Conservation (phyloP, 37 sponge, comb jelly and placozoan species). For the Eunapius fragilis region DNA sequence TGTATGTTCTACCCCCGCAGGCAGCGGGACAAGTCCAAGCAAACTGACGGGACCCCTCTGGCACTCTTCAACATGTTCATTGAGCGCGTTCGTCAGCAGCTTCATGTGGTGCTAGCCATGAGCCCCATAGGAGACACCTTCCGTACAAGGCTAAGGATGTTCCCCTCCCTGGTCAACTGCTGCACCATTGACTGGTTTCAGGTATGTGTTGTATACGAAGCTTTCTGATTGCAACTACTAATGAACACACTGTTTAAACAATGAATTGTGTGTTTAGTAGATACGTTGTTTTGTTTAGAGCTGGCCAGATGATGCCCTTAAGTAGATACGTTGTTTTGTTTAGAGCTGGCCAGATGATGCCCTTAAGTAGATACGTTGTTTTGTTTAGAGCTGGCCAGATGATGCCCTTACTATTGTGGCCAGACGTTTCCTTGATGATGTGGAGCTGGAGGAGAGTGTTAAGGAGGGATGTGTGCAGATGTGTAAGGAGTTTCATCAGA, state of each 20-base stretch:
- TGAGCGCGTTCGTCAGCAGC: slow-evolving; percentile 92
- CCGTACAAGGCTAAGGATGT: slow-evolving; percentile 88
- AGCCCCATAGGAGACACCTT: slow-evolving; percentile 98
- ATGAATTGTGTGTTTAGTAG: no score
- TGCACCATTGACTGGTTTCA: slow-evolving; percentile 99
- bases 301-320: no score
- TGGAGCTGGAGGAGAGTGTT: slow-evolving; percentile 78
- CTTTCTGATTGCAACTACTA: no score
- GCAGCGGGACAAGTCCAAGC: slow-evolving; percentile 86
- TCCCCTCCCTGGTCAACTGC: slow-evolving; percentile 99
- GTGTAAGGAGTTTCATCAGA: slow-evolving; percentile 95
- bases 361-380: no score
- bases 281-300: no score
- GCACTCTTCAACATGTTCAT: slow-evolving; percentile 96
- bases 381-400: slow-evolving; percentile 91
- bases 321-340: no score
- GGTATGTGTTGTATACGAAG: no score
- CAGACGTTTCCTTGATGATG: slow-evolving; percentile 92
- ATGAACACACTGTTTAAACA: no score
- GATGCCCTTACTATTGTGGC: slow-evolving; percentile 97
- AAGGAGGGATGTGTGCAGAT: slow-evolving; percentile 87
- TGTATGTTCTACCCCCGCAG: slow-evolving; percentile 31
- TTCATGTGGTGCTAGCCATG: slow-evolving; percentile 98
- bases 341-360: no score
- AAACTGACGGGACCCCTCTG: slow-evolving; percentile 97